These are phyloP conservation scores for Crossaster papposus DNA, from an alignment of 53 echinoderm and acorn worm species.

Conservation along the genomic window DNA sequence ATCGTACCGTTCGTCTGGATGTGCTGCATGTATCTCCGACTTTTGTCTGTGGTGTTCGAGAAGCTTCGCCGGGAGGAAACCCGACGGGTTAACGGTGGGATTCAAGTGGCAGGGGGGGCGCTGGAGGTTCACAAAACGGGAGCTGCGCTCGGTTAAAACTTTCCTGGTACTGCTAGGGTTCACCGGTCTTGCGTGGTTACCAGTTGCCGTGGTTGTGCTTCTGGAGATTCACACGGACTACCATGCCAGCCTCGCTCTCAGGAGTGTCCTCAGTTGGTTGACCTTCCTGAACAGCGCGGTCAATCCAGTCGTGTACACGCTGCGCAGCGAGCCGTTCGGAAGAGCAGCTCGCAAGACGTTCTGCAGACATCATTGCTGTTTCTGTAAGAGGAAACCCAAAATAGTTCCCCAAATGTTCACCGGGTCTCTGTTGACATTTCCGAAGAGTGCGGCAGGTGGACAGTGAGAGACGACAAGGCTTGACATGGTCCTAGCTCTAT, in stretches of 20 bases:
- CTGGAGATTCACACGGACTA: constrained; percentile 66
- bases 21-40: constrained; percentile 56
- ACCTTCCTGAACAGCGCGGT: constrained; percentile 77
- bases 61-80: constrained; percentile 29
- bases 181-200: constrained; percentile 72
- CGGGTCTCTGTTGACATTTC: background rate
- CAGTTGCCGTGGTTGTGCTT: constrained; percentile 61
- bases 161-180: constrained; percentile 68
- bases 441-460: background rate
- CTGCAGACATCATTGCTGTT: constrained; percentile 14
- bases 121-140: constrained; percentile 41
- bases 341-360: constrained; percentile 25
- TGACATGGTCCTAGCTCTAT: no score
- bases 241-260: constrained; percentile 60
- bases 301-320: constrained; percentile 71
- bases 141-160: constrained; percentile 69
- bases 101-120: background rate
- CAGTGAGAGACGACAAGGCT: background rate
- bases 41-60: constrained; percentile 62
- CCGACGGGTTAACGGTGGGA: background rate
- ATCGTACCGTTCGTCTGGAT: constrained; percentile 63
- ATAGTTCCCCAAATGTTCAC: background rate
- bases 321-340: constrained; percentile 69
- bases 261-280: constrained; percentile 70
- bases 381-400: background rate